Evolutionary conservation across 2,797 vertebrate species (phyloP), one percentile per base, ranked within the genome.

Genomic region (Galaxias olidus): DNA sequence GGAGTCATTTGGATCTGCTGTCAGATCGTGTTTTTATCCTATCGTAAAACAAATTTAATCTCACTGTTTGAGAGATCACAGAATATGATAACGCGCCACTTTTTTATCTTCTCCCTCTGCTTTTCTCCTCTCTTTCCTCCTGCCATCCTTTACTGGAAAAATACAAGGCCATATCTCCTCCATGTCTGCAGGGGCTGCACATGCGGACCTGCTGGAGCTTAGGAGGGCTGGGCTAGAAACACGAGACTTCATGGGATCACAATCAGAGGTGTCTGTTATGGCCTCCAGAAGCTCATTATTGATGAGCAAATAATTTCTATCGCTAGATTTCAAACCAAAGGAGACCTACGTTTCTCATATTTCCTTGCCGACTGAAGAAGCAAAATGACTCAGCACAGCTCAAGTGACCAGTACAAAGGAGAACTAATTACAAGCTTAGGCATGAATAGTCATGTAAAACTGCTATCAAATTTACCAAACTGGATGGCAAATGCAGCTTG

Each of bases 261-360:
- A 4, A 30, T 46, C 41, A 50, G 1, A 41, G 50, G 41, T 18
- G 46, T 50, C 57, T 66, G 53, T 18, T 19, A 18, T 49, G 46
- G 63, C 30, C 30, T 65, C 54, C 54, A 59, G 63, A 48, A 59
- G 55, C 40, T 66, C n/a, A 14, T n/a, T 9, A 54, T 52, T 30
- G 19, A 47, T 54, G 58, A 61, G 57, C 43, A 41, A 67, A 61
- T 54, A 44, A 47, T 60, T 61, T 67, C 19, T 43, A 53, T 67
- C 19, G 19, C 49, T 40, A 14, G 11, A 46, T 59, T 18, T 61
- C 47, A 59, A 47, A 42, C 12, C 13, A 54, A 18, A 18, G 19
- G 45, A 42, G 17, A 17, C 14, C n/a, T 13, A 2, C 40, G 13
- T 18, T 17, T 62, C 40, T 54, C 43, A 44, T 11, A 54, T 53